phyloP scores from a whole-genome alignment of 1,140 invertebrate species.

The Drosophila ogumai region DNA sequence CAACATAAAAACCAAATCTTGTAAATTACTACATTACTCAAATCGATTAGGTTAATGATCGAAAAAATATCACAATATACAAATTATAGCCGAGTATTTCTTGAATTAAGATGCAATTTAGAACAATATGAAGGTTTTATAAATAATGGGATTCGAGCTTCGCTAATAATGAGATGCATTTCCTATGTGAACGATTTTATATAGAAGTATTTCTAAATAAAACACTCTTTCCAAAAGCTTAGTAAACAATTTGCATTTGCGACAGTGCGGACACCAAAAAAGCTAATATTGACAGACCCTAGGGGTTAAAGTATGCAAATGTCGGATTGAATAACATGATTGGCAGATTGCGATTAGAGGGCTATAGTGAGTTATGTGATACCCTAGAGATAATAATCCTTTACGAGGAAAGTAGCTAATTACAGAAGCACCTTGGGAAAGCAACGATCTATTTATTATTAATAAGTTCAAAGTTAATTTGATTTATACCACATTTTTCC shows the following conservation, averaged over 20 bases:
- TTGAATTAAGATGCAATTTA: slow-evolving; percentile 22
- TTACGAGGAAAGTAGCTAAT: not conserved
- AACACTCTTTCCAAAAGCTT: slow-evolving; percentile 1
- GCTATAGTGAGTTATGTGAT: not conserved
- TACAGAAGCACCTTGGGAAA: not conserved
- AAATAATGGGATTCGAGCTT: not conserved
- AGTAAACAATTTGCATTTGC: slow-evolving; percentile 26
- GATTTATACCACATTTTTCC: not conserved
- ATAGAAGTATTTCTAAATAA: not conserved
- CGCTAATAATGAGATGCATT: not conserved
- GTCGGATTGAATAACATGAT: slow-evolving; percentile 18
- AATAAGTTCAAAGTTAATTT: not conserved
- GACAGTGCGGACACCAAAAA: slow-evolving; percentile 4
- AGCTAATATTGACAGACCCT: slow-evolving; percentile 24
- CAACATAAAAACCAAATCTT: not conserved
- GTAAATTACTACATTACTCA: not conserved
- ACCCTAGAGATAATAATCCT: not conserved
- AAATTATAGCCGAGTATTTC: slow-evolving; percentile 6
- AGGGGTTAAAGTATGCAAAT: slow-evolving; percentile 42
- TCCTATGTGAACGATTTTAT: not conserved
- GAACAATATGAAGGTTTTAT: not conserved
- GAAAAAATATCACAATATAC: slow-evolving; percentile 14
- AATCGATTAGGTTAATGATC: slow-evolving; percentile 33
- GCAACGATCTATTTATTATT: not conserved
- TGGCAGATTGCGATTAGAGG: not conserved